phyloP scores from a whole-genome alignment of 2,797 vertebrate genomes.

The Triplophysa bombifrons region DNA sequence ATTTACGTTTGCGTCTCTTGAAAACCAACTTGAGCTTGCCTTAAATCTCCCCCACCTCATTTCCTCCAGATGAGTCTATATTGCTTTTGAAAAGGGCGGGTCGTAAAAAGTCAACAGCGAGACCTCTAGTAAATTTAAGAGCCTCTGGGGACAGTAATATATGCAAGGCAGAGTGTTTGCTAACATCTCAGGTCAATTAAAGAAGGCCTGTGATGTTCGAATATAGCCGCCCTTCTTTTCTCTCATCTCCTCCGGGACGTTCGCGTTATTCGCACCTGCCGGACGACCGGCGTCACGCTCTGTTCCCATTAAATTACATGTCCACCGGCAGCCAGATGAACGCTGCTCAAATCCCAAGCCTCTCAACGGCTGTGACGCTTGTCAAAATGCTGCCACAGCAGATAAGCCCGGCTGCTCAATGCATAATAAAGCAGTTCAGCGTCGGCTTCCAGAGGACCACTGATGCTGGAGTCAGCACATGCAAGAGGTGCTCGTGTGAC shows the following conservation, averaged over 20 bases:
- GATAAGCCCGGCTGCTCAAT: neutral
- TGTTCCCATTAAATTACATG: neutral
- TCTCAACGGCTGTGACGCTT: constrained; percentile 19
- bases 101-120: neutral
- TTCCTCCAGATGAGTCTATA: neutral
- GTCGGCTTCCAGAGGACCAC: neutral
- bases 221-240: neutral
- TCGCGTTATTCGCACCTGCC: neutral
- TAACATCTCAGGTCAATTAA: constrained; percentile 4
- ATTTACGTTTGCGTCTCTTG: neutral
- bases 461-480: constrained; percentile 31
- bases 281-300: neutral
- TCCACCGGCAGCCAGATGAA: neutral
- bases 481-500: neutral
- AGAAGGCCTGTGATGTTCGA: neutral
- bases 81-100: neutral
- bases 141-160: neutral
- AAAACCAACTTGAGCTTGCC: neutral
- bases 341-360: neutral
- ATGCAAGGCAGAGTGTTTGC: constrained; percentile 19
- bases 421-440: constrained; percentile 43
- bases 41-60: neutral
- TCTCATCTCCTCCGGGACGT: neutral
- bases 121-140: neutral
- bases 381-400: constrained; percentile 27